Evolutionary conservation across 2,888 invertebrate genomes (phyloP).

Genomic region (Eledona agricola): DNA sequence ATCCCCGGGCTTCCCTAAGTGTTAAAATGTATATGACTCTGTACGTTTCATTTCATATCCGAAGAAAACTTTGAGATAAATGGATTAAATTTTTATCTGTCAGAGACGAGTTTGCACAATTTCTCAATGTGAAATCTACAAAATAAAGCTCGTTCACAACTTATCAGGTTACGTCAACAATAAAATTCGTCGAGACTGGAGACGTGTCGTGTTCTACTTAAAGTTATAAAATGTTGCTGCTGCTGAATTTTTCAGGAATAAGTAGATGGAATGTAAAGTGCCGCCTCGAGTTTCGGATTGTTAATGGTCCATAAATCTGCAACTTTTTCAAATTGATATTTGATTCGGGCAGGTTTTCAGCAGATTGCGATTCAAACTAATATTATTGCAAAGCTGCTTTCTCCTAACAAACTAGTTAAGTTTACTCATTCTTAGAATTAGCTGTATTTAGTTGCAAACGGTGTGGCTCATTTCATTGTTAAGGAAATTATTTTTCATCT

Average conservation of each 20-base stretch:
- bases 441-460: too few species aligned
- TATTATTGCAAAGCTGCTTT: neutral
- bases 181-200: conserved; percentile 18
- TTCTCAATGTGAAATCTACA: conserved; percentile 14
- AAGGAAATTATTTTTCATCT: too few species aligned
- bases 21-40: conserved; percentile 9
- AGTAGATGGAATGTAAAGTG: conserved; percentile 23
- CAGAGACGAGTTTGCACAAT: conserved; percentile 7
- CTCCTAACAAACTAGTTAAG: too few species aligned
- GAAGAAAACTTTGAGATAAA: conserved; percentile 12
- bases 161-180: conserved; percentile 25
- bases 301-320: conserved; percentile 24
- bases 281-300: conserved; percentile 19
- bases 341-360: conserved; percentile 8
- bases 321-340: conserved; percentile 17
- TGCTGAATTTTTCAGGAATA: conserved; percentile 21
- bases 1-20: conserved; percentile 2
- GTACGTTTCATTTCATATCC: conserved; percentile 4
- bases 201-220: conserved; percentile 16
- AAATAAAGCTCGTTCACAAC: conserved; percentile 23
- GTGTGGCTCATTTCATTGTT: too few species aligned
- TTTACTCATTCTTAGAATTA: too few species aligned
- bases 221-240: conserved; percentile 17
- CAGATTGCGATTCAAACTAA: conserved; percentile 11
- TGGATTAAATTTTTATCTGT: conserved; percentile 14